These are phyloP conservation scores for Cotesia glomerata DNA, from an alignment of 1,140 invertebrate genomes.

Conservation along the genomic window DNA sequence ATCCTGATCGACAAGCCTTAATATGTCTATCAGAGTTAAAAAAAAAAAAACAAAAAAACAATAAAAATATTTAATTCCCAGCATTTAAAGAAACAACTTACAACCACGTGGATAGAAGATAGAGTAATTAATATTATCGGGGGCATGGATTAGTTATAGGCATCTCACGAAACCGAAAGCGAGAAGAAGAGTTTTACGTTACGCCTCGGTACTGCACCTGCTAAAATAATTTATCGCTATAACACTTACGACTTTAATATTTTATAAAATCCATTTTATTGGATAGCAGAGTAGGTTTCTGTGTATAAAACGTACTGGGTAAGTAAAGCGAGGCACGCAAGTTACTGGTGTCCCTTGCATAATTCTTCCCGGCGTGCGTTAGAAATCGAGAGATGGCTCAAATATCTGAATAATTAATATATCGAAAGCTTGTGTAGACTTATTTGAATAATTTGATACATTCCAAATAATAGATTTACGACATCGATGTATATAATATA, in stretches of 20 bases:
- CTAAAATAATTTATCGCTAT: conserved; percentile 17
- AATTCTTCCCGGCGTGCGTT: conserved; percentile 6
- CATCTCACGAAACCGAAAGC: conserved; percentile 23
- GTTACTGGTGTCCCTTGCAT: conserved; percentile 19
- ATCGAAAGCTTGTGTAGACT: not conserved
- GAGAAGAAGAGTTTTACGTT: conserved; percentile 19
- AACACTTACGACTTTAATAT: not conserved
- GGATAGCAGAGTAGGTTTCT: not conserved
- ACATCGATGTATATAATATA: too few species aligned
- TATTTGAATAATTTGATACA: conserved; percentile 7
- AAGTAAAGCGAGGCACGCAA: not conserved
- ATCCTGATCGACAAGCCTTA: too few species aligned
- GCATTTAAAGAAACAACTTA: too few species aligned
- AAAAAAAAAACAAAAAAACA: too few species aligned
- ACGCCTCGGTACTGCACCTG: conserved; percentile 12
- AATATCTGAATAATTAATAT: conserved; percentile 26
- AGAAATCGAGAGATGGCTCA: conserved; percentile 19
- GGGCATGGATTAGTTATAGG: too few species aligned
- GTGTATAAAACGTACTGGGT: not conserved
- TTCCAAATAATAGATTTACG: not conserved
- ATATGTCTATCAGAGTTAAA: too few species aligned
- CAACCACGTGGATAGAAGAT: too few species aligned
- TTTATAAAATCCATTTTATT: not conserved
- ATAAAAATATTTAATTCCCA: too few species aligned
- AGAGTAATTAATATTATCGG: too few species aligned